Evolutionary conservation across 1,140 invertebrate species (phyloP).

Genomic region (Gonioctena quinquepunctata): DNA sequence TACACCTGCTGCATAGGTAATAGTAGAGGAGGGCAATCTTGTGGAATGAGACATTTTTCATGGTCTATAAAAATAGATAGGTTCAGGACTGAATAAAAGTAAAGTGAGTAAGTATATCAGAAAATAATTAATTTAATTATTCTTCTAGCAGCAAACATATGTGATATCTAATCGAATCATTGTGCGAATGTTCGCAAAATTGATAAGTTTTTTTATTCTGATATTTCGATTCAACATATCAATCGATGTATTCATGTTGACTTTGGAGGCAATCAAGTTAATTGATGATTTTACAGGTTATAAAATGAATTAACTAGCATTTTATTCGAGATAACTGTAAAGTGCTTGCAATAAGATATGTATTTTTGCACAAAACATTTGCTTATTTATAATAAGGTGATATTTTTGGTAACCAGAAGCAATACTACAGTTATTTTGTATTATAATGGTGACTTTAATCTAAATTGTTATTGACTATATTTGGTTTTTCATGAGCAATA

Average conservation of each 20-base stretch:
- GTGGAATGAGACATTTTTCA: too few species aligned
- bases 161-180: too few species aligned
- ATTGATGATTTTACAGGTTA: slow-evolving; percentile 29
- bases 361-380: slow-evolving; percentile 42
- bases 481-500: slow-evolving; percentile 43
- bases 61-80: too few species aligned
- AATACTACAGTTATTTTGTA: slow-evolving; percentile 44
- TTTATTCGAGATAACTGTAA: background rate
- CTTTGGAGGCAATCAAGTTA: background rate
- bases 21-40: too few species aligned
- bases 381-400: slow-evolving; percentile 41
- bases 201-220: too few species aligned
- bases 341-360: slow-evolving; percentile 45
- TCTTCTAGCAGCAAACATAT: too few species aligned
- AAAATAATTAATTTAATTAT: too few species aligned
- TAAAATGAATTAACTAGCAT: slow-evolving; percentile 10
- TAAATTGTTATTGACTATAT: slow-evolving; percentile 28
- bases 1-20: too few species aligned
- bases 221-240: slow-evolving; percentile 6
- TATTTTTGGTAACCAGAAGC: slow-evolving; percentile 52
- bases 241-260: background rate
- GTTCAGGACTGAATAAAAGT: too few species aligned
- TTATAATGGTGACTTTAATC: slow-evolving; percentile 9
- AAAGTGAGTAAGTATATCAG: too few species aligned
- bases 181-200: too few species aligned